A percentile compares a stretch with the other conserved stretches of the same genome.
These are phyloP conservation scores for Potamarius usumacintae DNA, from an alignment of 2,113 vertebrate species.

Conservation along the genomic window DNA sequence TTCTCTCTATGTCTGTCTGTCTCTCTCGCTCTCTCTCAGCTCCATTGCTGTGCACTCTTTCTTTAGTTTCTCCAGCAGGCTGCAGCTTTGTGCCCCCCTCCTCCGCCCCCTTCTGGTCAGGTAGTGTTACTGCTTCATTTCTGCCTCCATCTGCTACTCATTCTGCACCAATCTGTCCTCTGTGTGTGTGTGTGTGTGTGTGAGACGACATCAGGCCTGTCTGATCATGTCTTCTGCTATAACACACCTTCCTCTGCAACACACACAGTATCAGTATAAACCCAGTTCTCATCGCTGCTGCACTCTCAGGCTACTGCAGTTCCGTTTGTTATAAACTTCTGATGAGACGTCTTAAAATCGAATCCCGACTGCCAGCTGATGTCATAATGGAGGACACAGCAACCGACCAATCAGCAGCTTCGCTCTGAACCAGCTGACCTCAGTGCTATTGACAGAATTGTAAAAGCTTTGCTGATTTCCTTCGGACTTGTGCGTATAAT, in stretches of 20 bases:
- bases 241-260: background rate
- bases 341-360: background rate
- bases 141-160: constrained; percentile 49
- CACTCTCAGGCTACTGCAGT: background rate
- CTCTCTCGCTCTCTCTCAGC: constrained; percentile 76
- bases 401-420: background rate
- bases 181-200: constrained; percentile 20
- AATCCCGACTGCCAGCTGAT: background rate
- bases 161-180: background rate
- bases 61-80: constrained; percentile 94
- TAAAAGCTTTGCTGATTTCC: background rate
- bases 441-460: background rate
- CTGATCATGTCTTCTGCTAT: constrained; percentile 41
- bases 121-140: constrained; percentile 93
- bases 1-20: background rate
- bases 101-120: constrained; percentile 99
- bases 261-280: background rate
- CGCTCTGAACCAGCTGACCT: background rate
- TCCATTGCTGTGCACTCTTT: constrained; percentile 94
- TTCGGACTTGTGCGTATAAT: background rate
- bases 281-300: background rate
- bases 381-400: background rate
- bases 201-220: constrained; percentile 42
- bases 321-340: background rate
- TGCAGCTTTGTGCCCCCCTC: constrained; percentile 98